phyloP scores from a whole-genome alignment of 2,888 invertebrate species.

The Fragum sueziense region DNA sequence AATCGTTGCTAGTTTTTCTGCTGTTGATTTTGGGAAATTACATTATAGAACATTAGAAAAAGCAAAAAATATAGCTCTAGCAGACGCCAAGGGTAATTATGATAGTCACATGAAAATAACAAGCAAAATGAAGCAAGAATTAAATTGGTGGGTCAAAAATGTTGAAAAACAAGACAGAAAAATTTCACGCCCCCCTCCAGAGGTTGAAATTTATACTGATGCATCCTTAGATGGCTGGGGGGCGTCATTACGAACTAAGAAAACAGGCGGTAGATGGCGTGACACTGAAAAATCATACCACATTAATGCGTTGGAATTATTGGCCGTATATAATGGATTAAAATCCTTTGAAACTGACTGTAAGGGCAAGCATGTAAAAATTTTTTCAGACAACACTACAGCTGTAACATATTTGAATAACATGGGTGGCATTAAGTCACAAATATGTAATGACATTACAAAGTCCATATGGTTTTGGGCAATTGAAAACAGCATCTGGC shows the following conservation, averaged over 20 bases:
- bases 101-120: constrained; percentile 17
- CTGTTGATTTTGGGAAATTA: constrained; percentile 35
- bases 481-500: background rate
- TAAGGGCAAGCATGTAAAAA: constrained; percentile 30
- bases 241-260: background rate
- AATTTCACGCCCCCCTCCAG: background rate
- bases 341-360: constrained; percentile 15
- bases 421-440: constrained; percentile 31
- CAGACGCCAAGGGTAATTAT: constrained; percentile 19
- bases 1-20: constrained; percentile 35
- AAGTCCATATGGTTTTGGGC: constrained; percentile 29
- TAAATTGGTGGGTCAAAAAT: constrained; percentile 35
- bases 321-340: constrained; percentile 21
- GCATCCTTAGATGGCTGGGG: constrained; percentile 32
- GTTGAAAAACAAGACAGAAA: background rate
- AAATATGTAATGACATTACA: constrained; percentile 6
- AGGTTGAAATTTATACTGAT: constrained; percentile 22
- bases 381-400: constrained; percentile 40
- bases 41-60: constrained; percentile 36
- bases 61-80: constrained; percentile 22
- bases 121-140: background rate
- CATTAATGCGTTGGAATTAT: constrained; percentile 33
- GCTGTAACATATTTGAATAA: constrained; percentile 44
- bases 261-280: constrained; percentile 34
- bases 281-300: constrained; percentile 2